phyloP scores from a whole-genome alignment of 2,888 invertebrate species.

The Yponomeuta evonymella region DNA sequence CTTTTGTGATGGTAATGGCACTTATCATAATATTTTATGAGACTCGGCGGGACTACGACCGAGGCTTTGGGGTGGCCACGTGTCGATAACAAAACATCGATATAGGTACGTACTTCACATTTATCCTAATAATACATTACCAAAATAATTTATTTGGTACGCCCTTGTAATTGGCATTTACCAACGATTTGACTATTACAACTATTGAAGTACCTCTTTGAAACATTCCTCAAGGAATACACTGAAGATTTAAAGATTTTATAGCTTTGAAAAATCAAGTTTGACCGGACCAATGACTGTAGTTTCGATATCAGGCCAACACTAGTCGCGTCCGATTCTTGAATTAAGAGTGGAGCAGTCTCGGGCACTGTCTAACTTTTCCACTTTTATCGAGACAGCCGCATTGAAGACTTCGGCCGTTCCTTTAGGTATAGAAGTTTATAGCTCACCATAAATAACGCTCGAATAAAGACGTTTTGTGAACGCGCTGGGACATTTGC shows the following conservation, averaged over 20 bases:
- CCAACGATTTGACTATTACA: too few relatives aligned
- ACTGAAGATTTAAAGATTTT: too few relatives aligned
- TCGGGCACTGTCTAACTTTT: slow-evolving; percentile 50
- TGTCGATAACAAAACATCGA: slow-evolving; percentile 30
- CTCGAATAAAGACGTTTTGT: slow-evolving; percentile 69
- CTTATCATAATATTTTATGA: slow-evolving; percentile 70
- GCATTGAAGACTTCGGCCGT: slow-evolving; percentile 28
- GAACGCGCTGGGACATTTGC: slow-evolving; percentile 42
- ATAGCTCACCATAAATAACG: slow-evolving; percentile 60
- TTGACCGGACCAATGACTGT: not conserved
- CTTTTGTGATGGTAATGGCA: slow-evolving; percentile 72
- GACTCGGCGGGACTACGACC: slow-evolving; percentile 35
- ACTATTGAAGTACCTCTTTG: too few relatives aligned
- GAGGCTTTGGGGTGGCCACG: slow-evolving; percentile 37
- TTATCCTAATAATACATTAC: too few relatives aligned
- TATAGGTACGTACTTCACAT: slow-evolving; percentile 15
- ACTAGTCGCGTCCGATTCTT: slow-evolving; percentile 42
- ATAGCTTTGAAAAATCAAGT: too few relatives aligned
- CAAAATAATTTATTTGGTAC: too few relatives aligned
- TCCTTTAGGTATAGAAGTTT: slow-evolving; percentile 60
- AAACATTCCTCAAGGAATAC: too few relatives aligned
- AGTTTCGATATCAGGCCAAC: slow-evolving; percentile 24
- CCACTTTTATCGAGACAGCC: slow-evolving; percentile 40
- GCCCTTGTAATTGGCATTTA: too few relatives aligned
- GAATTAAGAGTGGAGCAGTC: slow-evolving; percentile 45